These are phyloP conservation scores for Listrodromus nycthemerus DNA, from an alignment of 2,888 invertebrate species.

Conservation along the genomic window DNA sequence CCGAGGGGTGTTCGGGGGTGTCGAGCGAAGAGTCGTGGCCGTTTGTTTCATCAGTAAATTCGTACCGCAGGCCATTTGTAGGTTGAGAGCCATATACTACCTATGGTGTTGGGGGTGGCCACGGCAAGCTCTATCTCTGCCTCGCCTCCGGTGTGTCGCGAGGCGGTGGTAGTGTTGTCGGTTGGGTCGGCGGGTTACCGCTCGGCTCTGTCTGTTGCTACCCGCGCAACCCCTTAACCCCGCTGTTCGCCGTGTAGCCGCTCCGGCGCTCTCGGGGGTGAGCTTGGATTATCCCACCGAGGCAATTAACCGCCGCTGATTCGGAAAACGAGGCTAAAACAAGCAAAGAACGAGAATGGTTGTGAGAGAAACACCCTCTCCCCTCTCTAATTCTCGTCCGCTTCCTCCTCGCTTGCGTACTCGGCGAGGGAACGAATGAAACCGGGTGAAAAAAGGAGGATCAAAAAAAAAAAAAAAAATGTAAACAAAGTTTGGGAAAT, in stretches of 20 bases:
- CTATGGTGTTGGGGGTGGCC: conserved; percentile 24
- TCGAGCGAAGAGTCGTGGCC: conserved; percentile 52
- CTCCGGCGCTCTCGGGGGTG: conserved; percentile 39
- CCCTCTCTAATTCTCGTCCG: not conserved
- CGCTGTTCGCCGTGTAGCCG: conserved; percentile 12
- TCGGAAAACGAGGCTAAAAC: conserved; percentile 70
- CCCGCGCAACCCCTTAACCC: not conserved
- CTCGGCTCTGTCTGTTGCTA: conserved; percentile 61
- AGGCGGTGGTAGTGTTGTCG: conserved; percentile 50
- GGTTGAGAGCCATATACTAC: conserved; percentile 31
- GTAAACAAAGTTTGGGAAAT: conserved; percentile 23
- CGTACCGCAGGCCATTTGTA: conserved; percentile 67
- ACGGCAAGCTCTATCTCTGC: conserved; percentile 34
- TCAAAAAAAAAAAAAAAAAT: conserved; percentile 1
- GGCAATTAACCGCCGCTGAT: conserved; percentile 72
- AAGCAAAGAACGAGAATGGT: conserved; percentile 54
- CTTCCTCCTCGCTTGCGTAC: not conserved
- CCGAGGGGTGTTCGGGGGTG: conserved; percentile 9
- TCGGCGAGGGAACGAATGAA: not conserved
- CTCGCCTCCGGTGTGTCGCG: conserved; percentile 45
- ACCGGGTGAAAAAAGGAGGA: not conserved
- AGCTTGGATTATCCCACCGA: conserved; percentile 69
- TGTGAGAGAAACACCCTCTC: not conserved
- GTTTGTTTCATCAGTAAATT: conserved; percentile 64
- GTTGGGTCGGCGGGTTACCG: conserved; percentile 67